phyloP scores from a whole-genome alignment of 2,797 vertebrate species.

The Pseudomugil tenellus region DNA sequence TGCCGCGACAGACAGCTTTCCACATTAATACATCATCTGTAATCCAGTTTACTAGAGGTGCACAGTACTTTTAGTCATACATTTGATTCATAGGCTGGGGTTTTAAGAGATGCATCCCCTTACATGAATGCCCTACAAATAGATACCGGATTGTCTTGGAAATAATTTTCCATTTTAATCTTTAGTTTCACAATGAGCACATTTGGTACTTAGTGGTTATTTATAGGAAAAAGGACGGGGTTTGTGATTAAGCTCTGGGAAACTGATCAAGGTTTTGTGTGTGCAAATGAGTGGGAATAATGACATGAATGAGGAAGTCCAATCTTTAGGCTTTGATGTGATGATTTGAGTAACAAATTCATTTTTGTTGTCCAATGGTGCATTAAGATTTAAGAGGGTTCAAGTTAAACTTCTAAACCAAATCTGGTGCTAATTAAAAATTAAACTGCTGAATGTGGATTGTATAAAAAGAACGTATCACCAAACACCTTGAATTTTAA shows the following conservation, averaged over 20 bases:
- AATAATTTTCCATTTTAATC: neutral
- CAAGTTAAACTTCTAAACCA: slow-evolving; percentile 29
- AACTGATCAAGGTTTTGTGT: slow-evolving; percentile 1
- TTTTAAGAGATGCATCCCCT: neutral
- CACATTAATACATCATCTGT: slow-evolving; percentile 23
- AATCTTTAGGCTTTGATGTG: slow-evolving; percentile 34
- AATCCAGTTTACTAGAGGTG: slow-evolving; percentile 18
- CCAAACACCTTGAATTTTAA: neutral
- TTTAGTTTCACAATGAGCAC: neutral
- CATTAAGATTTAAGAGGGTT: slow-evolving; percentile 37
- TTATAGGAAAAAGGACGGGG: neutral
- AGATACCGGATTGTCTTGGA: neutral
- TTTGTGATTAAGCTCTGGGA: slow-evolving; percentile 22
- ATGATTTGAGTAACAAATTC: slow-evolving; percentile 21
- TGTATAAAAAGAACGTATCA: neutral
- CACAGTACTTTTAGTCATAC: slow-evolving; percentile 20
- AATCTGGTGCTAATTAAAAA: slow-evolving; percentile 14
- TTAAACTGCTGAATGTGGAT: neutral
- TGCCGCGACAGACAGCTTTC: slow-evolving; percentile 24
- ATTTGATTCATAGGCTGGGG: slow-evolving; percentile 21
- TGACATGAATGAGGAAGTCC: slow-evolving; percentile 13
- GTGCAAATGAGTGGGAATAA: neutral
- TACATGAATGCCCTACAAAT: neutral
- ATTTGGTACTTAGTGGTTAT: slow-evolving; percentile 4
- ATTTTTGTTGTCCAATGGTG: slow-evolving; percentile 23